These are phyloP conservation scores for Dasysyrphus albostriatus DNA, from an alignment of 2,888 invertebrate species.

Conservation along the genomic window DNA sequence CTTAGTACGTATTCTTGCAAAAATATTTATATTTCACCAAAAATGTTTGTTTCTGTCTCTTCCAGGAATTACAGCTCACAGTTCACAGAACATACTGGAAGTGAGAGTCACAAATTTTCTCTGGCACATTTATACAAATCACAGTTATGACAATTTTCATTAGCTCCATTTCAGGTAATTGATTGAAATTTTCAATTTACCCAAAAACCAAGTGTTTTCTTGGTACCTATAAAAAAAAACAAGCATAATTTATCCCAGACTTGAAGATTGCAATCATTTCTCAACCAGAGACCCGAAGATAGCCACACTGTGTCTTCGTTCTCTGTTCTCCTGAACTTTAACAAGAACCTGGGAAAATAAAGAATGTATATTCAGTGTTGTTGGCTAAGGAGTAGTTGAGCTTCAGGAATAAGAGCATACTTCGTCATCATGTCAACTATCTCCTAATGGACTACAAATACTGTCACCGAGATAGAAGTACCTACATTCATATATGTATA, in stretches of 20 bases:
- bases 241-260: conserved; percentile 31
- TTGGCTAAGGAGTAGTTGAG: conserved; percentile 1
- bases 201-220: conserved; percentile 41
- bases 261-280: conserved; percentile 53
- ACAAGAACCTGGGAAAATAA: background rate
- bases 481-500: background rate
- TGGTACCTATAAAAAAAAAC: background rate
- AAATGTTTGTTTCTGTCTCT: background rate
- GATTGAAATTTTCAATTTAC: conserved; percentile 54
- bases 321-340: background rate
- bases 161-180: conserved; percentile 34
- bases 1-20: background rate
- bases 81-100: no score
- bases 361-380: background rate
- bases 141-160: conserved; percentile 29
- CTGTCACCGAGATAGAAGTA: conserved; percentile 40
- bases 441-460: conserved; percentile 67
- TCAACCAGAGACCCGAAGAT: conserved; percentile 24
- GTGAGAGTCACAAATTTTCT: background rate
- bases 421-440: conserved; percentile 59
- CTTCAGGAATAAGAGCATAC: conserved; percentile 42
- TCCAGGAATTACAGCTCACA: background rate
- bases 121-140: conserved; percentile 14
- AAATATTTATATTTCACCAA: conserved; percentile 15
- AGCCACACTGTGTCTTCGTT: conserved; percentile 9